Percentiles rank a stretch among this genome's conserved stretches.
Conservation (phyloP, 2,888 invertebrate genomes). For the Rhimphoctona megacephalus region DNA sequence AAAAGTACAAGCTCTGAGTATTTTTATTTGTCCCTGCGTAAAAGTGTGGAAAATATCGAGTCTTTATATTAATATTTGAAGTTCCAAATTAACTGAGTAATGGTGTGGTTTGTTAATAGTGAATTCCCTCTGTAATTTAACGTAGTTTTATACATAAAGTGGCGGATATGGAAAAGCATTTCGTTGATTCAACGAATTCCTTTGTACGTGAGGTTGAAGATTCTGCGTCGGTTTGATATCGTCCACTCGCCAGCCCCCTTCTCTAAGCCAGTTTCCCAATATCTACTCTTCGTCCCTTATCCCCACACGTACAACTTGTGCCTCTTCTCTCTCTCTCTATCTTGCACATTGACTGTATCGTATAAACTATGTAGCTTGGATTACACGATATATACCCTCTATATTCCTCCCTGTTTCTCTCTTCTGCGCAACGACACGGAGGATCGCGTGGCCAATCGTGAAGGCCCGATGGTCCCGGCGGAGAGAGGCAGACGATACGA, state of each 20-base stretch:
- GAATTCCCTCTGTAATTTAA: no score
- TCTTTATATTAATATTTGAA: no score
- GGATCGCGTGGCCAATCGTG: constrained; percentile 61
- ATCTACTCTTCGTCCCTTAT: constrained; percentile 28
- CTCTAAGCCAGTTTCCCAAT: constrained; percentile 51
- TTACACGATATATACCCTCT: constrained; percentile 34
- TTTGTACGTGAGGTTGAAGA: constrained; percentile 35
- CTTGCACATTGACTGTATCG: not conserved
- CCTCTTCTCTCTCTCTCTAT: constrained; percentile 12
- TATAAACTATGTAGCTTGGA: constrained; percentile 2
- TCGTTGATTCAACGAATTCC: constrained; percentile 70
- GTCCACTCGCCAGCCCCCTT: constrained; percentile 31
- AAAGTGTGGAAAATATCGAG: not conserved
- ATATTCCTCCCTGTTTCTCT: constrained; percentile 42
- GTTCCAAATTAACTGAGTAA: no score
- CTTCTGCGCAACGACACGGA: constrained; percentile 36
- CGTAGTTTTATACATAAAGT: not conserved
- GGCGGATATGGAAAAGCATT: constrained; percentile 69
- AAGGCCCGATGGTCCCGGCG: constrained; percentile 22
- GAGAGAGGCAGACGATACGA: constrained; percentile 31
- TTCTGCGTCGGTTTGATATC: constrained; percentile 46
- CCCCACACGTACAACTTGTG: not conserved
- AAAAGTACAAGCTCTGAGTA: no score
- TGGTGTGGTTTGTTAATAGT: not conserved
- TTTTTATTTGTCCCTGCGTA: no score